A percentile compares a stretch with the other conserved stretches of the same genome.
phyloP scores from a whole-genome alignment of 30 jellyfish, hydroid and myxozoan genomes.

The Clytia hemisphaerica region DNA sequence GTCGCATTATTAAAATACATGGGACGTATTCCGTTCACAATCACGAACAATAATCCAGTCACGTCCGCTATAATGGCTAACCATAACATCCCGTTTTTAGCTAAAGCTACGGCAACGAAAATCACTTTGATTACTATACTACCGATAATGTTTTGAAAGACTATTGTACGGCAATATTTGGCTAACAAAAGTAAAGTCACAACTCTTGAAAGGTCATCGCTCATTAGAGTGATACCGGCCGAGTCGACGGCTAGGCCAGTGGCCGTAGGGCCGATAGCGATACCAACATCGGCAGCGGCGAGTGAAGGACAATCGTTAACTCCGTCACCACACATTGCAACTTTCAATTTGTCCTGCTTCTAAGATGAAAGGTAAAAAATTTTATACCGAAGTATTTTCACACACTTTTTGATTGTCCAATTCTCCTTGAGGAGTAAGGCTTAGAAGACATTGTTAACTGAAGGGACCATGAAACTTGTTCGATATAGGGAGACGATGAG shows the following conservation, averaged over 20 bases:
- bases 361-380: too few relatives aligned
- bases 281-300: slow-evolving; percentile 97
- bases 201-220: slow-evolving; percentile 59
- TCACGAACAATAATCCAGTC: slow-evolving; percentile 60
- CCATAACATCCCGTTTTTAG: slow-evolving; percentile 52
- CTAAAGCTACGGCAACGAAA: slow-evolving; percentile 50
- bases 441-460: too few relatives aligned
- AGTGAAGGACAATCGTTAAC: slow-evolving; percentile 88
- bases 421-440: too few relatives aligned
- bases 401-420: too few relatives aligned
- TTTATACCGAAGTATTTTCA: too few relatives aligned
- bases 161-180: slow-evolving; percentile 47
- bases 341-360: too few relatives aligned
- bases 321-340: slow-evolving; percentile 96
- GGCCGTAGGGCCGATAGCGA: slow-evolving; percentile 86
- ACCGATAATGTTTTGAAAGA: slow-evolving; percentile 50
- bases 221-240: slow-evolving; percentile 84
- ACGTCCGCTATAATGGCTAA: slow-evolving; percentile 85
- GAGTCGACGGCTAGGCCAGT: slow-evolving; percentile 91
- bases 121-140: slow-evolving; percentile 51
- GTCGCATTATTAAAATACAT: slow-evolving; percentile 54
- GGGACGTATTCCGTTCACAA: slow-evolving; percentile 77
- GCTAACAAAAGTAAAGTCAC: slow-evolving; percentile 47
- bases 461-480: too few relatives aligned
- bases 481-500: too few relatives aligned